A percentile compares a stretch with the other conserved stretches of the same genome.
Evolutionary conservation across 2,797 vertebrate genomes (phyloP).

Genomic region (Coilia nasus): DNA sequence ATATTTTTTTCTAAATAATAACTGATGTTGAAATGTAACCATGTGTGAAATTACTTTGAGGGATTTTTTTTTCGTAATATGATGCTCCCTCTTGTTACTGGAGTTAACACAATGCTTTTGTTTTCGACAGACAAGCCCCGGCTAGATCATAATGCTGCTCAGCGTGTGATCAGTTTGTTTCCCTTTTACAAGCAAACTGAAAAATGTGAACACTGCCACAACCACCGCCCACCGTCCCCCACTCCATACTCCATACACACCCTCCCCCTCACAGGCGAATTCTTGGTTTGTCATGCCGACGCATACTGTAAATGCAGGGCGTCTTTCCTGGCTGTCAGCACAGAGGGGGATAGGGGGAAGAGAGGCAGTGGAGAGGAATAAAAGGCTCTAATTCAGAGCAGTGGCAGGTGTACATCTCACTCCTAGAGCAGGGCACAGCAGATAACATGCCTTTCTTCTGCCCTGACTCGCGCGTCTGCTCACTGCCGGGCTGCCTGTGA

Average conservation of each 20-base stretch:
- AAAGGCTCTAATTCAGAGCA: constrained; percentile 58
- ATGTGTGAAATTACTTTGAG: constrained; percentile 24
- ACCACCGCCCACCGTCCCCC: not conserved
- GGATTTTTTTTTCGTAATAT: not conserved
- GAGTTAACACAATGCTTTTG: not conserved
- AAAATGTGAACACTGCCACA: not conserved
- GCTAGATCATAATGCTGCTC: constrained; percentile 13
- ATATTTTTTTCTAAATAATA: constrained; percentile 25
- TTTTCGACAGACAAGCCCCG: constrained; percentile 14
- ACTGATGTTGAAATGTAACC: constrained; percentile 18
- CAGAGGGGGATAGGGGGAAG: constrained; percentile 51
- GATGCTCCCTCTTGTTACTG: not conserved
- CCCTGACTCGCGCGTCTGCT: constrained; percentile 66
- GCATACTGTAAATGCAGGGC: constrained; percentile 57
- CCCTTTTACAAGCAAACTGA: constrained; percentile 17
- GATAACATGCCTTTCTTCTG: constrained; percentile 52
- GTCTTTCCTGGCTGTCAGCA: constrained; percentile 54
- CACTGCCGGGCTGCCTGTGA: constrained; percentile 63
- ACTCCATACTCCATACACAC: not conserved
- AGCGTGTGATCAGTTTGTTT: constrained; percentile 1
- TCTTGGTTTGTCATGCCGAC: constrained; percentile 4
- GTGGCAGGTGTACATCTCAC: constrained; percentile 62
- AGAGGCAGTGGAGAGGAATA: constrained; percentile 51
- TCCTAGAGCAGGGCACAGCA: constrained; percentile 53
- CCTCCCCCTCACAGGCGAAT: not conserved